Conservation (phyloP, 2,888 invertebrate genomes). For the Cryptus viduatorius region DNA sequence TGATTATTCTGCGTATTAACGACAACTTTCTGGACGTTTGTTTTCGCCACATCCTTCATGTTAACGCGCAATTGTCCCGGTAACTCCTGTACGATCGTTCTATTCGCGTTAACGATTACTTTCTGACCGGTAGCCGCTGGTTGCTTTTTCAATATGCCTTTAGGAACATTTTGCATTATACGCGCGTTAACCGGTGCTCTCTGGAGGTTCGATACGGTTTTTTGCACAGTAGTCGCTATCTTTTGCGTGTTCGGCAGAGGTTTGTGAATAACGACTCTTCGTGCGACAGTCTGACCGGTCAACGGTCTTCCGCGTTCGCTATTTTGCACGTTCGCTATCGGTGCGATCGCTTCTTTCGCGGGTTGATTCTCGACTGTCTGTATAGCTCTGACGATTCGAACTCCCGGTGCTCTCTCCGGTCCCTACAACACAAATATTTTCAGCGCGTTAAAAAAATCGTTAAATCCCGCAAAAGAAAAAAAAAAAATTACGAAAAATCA, state of each 20-base stretch:
- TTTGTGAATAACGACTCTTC: slow-evolving; percentile 81
- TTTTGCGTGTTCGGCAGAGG: slow-evolving; percentile 73
- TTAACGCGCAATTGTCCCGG: slow-evolving; percentile 66
- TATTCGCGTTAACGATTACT: slow-evolving; percentile 68
- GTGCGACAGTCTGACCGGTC: slow-evolving; percentile 67
- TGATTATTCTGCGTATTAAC: slow-evolving; percentile 74
- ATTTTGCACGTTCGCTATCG: slow-evolving; percentile 56
- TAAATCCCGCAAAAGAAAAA: neutral
- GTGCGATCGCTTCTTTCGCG: slow-evolving; percentile 53
- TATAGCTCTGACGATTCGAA: slow-evolving; percentile 78
- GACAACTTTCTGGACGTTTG: slow-evolving; percentile 70
- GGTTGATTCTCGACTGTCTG: slow-evolving; percentile 68
- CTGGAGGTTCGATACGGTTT: slow-evolving; percentile 77
- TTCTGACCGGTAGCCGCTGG: slow-evolving; percentile 59
- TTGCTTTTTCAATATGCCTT: slow-evolving; percentile 57
- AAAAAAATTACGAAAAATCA: neutral
- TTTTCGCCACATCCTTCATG: slow-evolving; percentile 65
- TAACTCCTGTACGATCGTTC: slow-evolving; percentile 75
- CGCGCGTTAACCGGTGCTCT: slow-evolving; percentile 59
- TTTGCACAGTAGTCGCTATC: slow-evolving; percentile 75
- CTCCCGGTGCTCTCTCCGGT: slow-evolving; percentile 73
- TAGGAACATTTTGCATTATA: slow-evolving; percentile 37
- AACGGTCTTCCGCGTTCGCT: slow-evolving; percentile 65
- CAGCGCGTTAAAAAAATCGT: slow-evolving; percentile 1
- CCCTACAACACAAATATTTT: slow-evolving; percentile 67